phyloP scores from a whole-genome alignment of 2,113 vertebrate species.

The Mugil cephalus region DNA sequence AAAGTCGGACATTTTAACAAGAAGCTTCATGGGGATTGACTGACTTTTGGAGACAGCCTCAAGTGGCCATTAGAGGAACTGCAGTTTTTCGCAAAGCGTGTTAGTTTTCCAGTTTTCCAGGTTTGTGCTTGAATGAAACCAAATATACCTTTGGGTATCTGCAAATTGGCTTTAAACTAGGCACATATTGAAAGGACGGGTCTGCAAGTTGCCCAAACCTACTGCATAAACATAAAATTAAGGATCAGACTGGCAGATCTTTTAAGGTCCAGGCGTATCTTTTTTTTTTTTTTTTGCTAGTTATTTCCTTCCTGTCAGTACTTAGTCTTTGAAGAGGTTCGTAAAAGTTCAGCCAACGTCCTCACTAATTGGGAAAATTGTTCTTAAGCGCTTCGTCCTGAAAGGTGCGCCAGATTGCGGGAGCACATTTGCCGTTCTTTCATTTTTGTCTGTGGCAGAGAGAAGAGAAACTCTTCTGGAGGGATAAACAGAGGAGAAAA shows the following conservation, averaged over 20 bases:
- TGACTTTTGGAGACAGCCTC: too few relatives aligned
- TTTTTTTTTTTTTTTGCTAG: neutral
- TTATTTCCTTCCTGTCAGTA: slow-evolving; percentile 11
- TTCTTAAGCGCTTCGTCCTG: slow-evolving; percentile 41
- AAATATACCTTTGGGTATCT: too few relatives aligned
- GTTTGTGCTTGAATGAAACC: too few relatives aligned
- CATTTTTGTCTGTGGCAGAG: slow-evolving; percentile 22
- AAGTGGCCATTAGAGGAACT: too few relatives aligned
- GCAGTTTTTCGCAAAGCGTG: too few relatives aligned
- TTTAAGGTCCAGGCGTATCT: slow-evolving; percentile 1
- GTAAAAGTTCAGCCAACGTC: slow-evolving; percentile 41
- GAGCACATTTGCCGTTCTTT: slow-evolving; percentile 13
- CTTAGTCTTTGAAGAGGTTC: slow-evolving; percentile 22
- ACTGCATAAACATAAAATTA: neutral
- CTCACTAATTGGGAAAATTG: slow-evolving; percentile 53
- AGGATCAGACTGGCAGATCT: neutral
- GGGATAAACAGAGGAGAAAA: slow-evolving; percentile 31
- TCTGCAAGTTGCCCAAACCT: too few relatives aligned
- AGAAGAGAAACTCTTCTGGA: slow-evolving; percentile 37
- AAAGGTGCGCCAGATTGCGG: slow-evolving; percentile 7
- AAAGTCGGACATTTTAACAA: too few relatives aligned
- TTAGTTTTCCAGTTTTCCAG: too few relatives aligned
- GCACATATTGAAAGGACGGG: too few relatives aligned
- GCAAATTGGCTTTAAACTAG: too few relatives aligned
- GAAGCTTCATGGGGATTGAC: too few relatives aligned